Base-by-base conservation (phyloP, 2,888 invertebrate genomes). In the Darwinula stevensoni region DNA sequence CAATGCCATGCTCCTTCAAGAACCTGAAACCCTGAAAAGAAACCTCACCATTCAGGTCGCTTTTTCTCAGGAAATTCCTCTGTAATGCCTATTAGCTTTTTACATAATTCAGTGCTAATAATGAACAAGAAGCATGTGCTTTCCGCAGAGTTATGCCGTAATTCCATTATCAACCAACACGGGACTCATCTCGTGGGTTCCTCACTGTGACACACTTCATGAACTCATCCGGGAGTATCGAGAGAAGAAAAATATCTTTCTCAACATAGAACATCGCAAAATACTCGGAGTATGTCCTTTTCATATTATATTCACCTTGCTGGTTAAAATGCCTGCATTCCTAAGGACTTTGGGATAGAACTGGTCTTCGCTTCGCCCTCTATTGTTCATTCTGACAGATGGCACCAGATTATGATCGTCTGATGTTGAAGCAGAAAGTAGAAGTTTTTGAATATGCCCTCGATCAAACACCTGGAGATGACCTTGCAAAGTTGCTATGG, bases 391-490 rank as follows among this genome's bases (percentile, higher is more conserved):
- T n/a, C 9, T n/a, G n/a, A n/a, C 54, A 82, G 54, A 84, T 94
- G 78, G 86, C 91, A 0, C 80, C 84, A 0, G 94, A 97, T 49
- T 78, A 91, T 44, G 97, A 99, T 48, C 88, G 86, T 47, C 57
- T 97, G 39, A 78, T 82, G 40, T 56, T 94, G 26, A 88, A 94
- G 76, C 94, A 97, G 53, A 99, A 97, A 56, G 78, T 74, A 29
- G 97, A 99, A 59, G 91, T 97, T 1, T 99, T 99, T 51, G 94
- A 97, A 46, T 82, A 88, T 49, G 94, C 94, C 0, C 50, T 99
- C 16, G 76, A 78, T 39, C 75, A 82, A 45, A 86, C 86, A 0
- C 69, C 74, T 33, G 97, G 94, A 2, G 88, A 94, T 48, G 94
- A 94, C 54, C 56, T 94, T 34, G 78, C 91, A 1, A 70, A 78